Evolutionary conservation across 2,888 invertebrate species (phyloP).

Genomic region (Lordiphosa andalusiaca): DNA sequence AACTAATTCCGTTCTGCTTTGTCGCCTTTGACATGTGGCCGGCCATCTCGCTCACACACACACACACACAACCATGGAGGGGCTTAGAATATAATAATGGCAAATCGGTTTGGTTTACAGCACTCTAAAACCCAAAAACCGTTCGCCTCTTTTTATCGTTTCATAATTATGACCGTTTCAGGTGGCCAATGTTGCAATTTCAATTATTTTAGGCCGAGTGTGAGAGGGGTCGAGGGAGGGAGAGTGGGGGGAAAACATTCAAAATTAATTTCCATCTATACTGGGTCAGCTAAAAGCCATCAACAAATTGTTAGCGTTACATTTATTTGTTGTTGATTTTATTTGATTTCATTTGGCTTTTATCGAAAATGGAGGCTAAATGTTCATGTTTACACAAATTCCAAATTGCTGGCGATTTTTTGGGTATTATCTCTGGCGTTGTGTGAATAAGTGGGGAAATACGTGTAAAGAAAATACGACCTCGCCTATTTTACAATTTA

Average conservation of each 20-base stretch:
- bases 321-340: slow-evolving; percentile 28
- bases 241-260: slow-evolving; percentile 45
- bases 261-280: slow-evolving; percentile 63
- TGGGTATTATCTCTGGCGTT: no score
- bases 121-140: slow-evolving; percentile 39
- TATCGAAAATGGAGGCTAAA: no score
- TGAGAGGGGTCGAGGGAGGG: slow-evolving; percentile 10
- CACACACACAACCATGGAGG: neutral
- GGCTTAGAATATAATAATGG: neutral
- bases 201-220: slow-evolving; percentile 59
- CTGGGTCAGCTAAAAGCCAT: slow-evolving; percentile 47
- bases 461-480: no score
- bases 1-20: slow-evolving; percentile 73
- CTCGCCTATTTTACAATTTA: no score
- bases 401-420: no score
- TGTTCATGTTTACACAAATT: no score
- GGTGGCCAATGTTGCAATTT: slow-evolving; percentile 28
- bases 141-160: slow-evolving; percentile 29
- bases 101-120: slow-evolving; percentile 31
- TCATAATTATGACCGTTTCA: slow-evolving; percentile 62
- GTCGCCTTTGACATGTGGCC: slow-evolving; percentile 59
- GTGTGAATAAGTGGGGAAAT: no score
- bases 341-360: no score
- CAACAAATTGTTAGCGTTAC: slow-evolving; percentile 65
- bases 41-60: slow-evolving; percentile 17